These are phyloP conservation scores for Neogobius melanostomus DNA, from an alignment of 2,113 vertebrate species.

Conservation along the genomic window DNA sequence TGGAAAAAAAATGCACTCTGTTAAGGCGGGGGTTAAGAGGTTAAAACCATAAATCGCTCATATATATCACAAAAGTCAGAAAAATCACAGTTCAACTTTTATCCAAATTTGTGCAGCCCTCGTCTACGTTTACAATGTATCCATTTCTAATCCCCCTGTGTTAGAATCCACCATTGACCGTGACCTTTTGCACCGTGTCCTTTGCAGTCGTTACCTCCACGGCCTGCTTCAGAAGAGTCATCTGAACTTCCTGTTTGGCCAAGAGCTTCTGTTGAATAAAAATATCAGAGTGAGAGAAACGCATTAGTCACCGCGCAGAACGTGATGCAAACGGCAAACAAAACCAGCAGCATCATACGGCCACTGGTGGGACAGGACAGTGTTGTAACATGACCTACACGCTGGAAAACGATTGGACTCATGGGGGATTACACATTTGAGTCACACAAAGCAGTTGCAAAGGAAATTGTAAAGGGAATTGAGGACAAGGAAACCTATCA, in stretches of 20 bases:
- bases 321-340: not conserved
- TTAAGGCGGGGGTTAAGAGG: no score
- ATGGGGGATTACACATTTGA: not conserved
- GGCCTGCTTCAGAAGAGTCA: constrained; percentile 94
- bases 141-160: no score
- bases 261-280: constrained; percentile 83
- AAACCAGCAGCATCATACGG: not conserved
- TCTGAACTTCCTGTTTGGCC: constrained; percentile 91
- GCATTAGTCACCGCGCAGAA: constrained; percentile 3
- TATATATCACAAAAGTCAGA: no score
- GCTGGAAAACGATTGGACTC: not conserved
- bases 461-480: not conserved
- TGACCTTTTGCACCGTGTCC: not conserved
- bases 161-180: no score
- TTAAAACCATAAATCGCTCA: no score
- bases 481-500: not conserved
- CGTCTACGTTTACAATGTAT: no score
- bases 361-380: not conserved
- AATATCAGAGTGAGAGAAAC: constrained; percentile 1
- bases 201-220: constrained; percentile 82
- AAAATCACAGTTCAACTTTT: no score
- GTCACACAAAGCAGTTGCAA: not conserved
- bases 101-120: no score
- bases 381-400: not conserved
- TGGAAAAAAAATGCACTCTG: no score